Base-by-base conservation (phyloP, 2,888 invertebrate species). In the Silvanus unidentatus region DNA sequence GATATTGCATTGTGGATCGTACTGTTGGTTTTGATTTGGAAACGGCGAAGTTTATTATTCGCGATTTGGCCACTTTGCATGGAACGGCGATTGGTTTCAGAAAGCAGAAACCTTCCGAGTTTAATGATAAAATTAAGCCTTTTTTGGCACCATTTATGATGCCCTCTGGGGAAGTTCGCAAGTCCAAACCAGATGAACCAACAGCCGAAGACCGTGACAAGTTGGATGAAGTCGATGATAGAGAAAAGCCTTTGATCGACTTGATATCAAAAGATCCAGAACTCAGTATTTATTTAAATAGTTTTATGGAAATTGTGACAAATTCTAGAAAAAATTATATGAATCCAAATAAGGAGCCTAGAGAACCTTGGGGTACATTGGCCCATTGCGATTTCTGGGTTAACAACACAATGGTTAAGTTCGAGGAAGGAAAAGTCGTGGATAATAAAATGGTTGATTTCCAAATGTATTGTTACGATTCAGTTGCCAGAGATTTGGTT, bases 61-160 rank as follows among this genome's bases (percentile, higher is more conserved):
- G 64, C 34, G 58, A 71, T n/a, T 51, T 78, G 52, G 78, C 78
- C 0, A 65, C 70, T 45, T 77, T 74, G 49, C 79, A 79, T 56
- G 76, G 76, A 0, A 61, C 77, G n/a, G 72, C 77, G 1, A 66
- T 79, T 10, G 77, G 75, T 0, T 58, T 74, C 42, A 75, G 77
- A 39, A 44, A 68, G 0, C 68, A 65, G 41, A 65, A 71, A 38
- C 69, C 73, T 0, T 52, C 64, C 27, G 53, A 60, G 1, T 75
- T 69, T 58, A 48, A 68, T 8, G 47, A 59, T 16, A 57, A 57
- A 28, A 54, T 72, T n/a, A 55, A 59, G 2, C 69, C 71, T 1
- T 47, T 42, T 29, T 10, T 28, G 28, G 10, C 6, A 6, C 10
- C 28, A 28, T 8, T 35, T 8, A 28, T 8, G 10, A 28, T 28